Evolutionary conservation across 2,797 vertebrate genomes (phyloP), one percentile per base, ranked within the genome.

Genomic region (Malurus splendens): DNA sequence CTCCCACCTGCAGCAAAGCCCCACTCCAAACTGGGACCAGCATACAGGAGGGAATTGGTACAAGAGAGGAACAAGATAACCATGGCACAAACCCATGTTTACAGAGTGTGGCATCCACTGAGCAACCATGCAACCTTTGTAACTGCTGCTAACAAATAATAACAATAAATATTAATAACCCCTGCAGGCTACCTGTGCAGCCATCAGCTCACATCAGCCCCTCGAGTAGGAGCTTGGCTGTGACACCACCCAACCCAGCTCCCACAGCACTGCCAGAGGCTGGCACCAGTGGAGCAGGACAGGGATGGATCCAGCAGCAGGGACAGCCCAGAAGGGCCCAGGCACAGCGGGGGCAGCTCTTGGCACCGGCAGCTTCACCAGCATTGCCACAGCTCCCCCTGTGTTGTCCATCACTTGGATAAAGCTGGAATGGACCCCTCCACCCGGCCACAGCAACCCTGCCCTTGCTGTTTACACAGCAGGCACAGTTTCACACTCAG

Each of bases 281-380:
- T 0, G 0, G 32, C 0, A 0, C 17, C 23, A 32, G 36, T 0
- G 67, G 51, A 72, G 66, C 47, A n/a, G 45, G 44, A 48, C 44
- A n/a, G 0, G 2, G 36, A 57, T 6, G 38, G 7, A 10, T 15
- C 48, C 45, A 16, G 66, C 0, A 4, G 42, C 48, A 62, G 65
- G 8, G 38, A 47, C 7, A 12, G 67, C 67, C 24, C 45, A 36
- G 82, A 60, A 33, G 52, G 1, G 3, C 48, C 42, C 0, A 0
- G 45, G 38, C 47, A 60, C 0, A 1, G 36, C 1, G 0, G 32
- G 45, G 17, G n/a, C 52, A 79, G 56, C 68, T 52, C 77, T 22
- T 1, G 3, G 57, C 62, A 70, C 32, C 3, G 0, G 41, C 3
- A 8, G 60, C 56, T 51, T 59, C 65, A 60, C 28, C 14, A 3